Percentiles rank a stretch among this genome's conserved stretches.
Evolutionary conservation across 2,113 vertebrate species (phyloP).

Genomic region (Carassius carassius): DNA sequence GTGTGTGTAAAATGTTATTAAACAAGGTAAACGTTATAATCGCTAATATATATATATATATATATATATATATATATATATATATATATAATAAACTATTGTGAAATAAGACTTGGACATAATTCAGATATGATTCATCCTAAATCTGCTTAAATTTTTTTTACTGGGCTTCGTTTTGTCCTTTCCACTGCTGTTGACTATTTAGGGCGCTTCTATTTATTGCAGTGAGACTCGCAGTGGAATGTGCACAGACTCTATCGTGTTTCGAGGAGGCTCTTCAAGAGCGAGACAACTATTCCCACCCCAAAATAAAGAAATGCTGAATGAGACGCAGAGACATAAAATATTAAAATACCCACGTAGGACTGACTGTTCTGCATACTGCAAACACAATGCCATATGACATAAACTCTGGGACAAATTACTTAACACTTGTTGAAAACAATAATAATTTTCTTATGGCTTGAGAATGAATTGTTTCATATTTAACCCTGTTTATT

Average conservation of each 20-base stretch:
- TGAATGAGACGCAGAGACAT: background rate
- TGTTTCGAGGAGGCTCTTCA: conserved; percentile 64
- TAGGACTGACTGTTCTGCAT: background rate
- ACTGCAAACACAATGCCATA: background rate
- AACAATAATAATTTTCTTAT: background rate
- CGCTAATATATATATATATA: no score
- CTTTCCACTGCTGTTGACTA: conserved; percentile 63
- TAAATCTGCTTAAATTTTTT: conserved; percentile 17
- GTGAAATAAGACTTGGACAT: no score
- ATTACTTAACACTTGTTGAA: conserved; percentile 1
- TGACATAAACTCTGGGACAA: background rate
- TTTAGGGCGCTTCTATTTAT: conserved; percentile 81
- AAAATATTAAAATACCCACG: background rate
- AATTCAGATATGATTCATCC: background rate
- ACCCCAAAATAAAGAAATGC: background rate
- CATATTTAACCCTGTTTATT: no score
- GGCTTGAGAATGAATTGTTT: background rate
- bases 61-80: no score
- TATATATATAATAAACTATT: no score
- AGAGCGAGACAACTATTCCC: conserved; percentile 2
- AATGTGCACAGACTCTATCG: conserved; percentile 69
- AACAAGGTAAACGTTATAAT: no score
- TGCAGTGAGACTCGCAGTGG: conserved; percentile 62
- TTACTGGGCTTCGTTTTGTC: background rate
- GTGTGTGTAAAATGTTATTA: no score